Evolutionary conservation across 1,140 invertebrate species (phyloP).

Genomic region (Chymomyza costata): DNA sequence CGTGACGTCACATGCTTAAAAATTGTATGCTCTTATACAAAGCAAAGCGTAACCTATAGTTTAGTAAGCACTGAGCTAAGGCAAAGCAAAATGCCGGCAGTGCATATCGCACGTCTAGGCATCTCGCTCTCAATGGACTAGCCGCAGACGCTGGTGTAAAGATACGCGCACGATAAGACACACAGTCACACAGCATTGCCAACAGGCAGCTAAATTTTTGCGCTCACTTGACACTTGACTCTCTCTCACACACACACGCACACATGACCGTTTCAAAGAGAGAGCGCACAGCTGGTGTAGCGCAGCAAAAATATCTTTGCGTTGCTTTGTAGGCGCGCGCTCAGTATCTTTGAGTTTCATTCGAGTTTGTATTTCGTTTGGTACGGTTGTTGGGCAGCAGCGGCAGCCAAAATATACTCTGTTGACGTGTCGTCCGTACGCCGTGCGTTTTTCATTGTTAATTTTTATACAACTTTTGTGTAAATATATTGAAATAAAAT

Average conservation of each 20-base stretch:
- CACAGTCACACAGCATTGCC: slow-evolving; percentile 27
- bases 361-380: slow-evolving; percentile 74
- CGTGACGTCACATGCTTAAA: slow-evolving; percentile 5
- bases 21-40: too few species aligned
- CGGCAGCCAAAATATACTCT: slow-evolving; percentile 32
- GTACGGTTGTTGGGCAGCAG: slow-evolving; percentile 54
- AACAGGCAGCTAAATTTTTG: slow-evolving; percentile 16
- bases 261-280: too few species aligned
- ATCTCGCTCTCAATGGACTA: slow-evolving; percentile 36
- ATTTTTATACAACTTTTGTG: too few species aligned
- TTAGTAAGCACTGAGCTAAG: too few species aligned
- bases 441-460: slow-evolving; percentile 43
- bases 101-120: slow-evolving; percentile 15
- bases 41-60: too few species aligned
- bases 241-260: too few species aligned
- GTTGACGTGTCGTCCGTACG: slow-evolving; percentile 57
- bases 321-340: slow-evolving; percentile 7
- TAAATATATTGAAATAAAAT: too few species aligned
- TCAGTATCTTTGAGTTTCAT: slow-evolving; percentile 38
- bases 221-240: slow-evolving; percentile 34
- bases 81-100: too few species aligned
- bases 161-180: slow-evolving; percentile 24
- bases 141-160: slow-evolving; percentile 18
- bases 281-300: slow-evolving; percentile 59
- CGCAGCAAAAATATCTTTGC: too few species aligned